Percentiles rank a stretch among this genome's conserved stretches.
phyloP scores from a whole-genome alignment of 2,113 vertebrate species.

The Centropristis striata region DNA sequence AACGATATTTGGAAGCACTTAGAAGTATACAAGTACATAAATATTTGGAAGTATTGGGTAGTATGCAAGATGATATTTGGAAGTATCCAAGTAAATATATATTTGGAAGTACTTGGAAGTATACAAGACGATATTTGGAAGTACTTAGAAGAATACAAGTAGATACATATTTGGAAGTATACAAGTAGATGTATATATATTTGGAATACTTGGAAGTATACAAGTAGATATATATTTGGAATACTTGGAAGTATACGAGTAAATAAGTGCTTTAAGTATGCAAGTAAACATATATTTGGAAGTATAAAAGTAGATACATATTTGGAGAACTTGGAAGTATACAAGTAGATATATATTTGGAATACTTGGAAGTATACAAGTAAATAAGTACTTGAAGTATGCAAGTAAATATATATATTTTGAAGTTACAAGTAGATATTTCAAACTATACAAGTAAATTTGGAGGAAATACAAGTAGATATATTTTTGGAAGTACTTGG shows the following conservation, averaged over 20 bases:
- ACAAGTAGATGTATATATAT: neutral
- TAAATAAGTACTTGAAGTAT: too few species aligned
- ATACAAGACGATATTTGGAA: neutral
- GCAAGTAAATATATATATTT: too few species aligned
- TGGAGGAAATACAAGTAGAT: too few species aligned
- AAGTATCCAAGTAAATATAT: neutral
- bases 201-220: neutral
- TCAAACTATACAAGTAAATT: too few species aligned
- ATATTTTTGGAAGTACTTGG: neutral
- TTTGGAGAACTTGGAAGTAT: neutral
- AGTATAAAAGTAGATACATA: neutral
- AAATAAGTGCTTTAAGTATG: too few species aligned
- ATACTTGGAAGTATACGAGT: neutral
- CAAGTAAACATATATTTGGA: neutral
- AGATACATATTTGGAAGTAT: neutral
- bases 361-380: too few species aligned
- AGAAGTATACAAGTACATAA: neutral
- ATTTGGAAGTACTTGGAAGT: neutral
- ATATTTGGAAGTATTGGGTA: too few species aligned
- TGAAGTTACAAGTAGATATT: too few species aligned
- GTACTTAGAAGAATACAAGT: neutral
- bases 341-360: too few species aligned
- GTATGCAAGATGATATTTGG: too few species aligned
- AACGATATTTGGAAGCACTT: neutral
- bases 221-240: neutral